phyloP scores from a whole-genome alignment of 2,888 invertebrate genomes.

The Xylophagus ater region DNA sequence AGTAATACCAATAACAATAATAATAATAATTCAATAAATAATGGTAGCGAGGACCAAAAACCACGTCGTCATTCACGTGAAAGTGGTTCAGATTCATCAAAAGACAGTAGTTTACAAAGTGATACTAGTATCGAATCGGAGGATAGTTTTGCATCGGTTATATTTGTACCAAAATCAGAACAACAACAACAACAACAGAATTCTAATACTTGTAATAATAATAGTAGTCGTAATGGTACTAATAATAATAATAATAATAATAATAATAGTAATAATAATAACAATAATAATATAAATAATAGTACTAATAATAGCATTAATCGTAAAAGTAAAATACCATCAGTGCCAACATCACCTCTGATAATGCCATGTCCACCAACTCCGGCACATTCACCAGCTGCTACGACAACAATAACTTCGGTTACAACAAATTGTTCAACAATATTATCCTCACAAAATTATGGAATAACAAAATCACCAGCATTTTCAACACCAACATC shows the following conservation, averaged over 20 bases:
- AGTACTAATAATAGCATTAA: slow-evolving; percentile 15
- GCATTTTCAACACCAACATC: slow-evolving; percentile 5
- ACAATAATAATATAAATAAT: slow-evolving; percentile 15
- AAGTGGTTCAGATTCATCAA: slow-evolving; percentile 80
- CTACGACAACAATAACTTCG: slow-evolving; percentile 30
- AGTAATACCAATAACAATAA: slow-evolving; percentile 19
- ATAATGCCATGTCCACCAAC: slow-evolving; percentile 39
- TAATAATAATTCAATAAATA: slow-evolving; percentile 28
- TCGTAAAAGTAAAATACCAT: slow-evolving; percentile 42
- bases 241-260: slow-evolving; percentile 1
- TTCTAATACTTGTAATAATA: slow-evolving; percentile 13
- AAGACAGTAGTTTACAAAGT: slow-evolving; percentile 82
- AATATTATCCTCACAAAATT: slow-evolving; percentile 21
- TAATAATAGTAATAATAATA: slow-evolving; percentile 13
- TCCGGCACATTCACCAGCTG: slow-evolving; percentile 38
- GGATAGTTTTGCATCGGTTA: slow-evolving; percentile 87
- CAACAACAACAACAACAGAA: slow-evolving; percentile 20
- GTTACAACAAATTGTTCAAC: slow-evolving; percentile 15
- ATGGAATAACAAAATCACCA: slow-evolving; percentile 1
- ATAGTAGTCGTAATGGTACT: slow-evolving; percentile 11
- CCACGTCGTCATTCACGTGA: slow-evolving; percentile 69
- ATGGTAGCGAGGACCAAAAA: slow-evolving; percentile 40
- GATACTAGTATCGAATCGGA: slow-evolving; percentile 91
- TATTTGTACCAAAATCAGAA: slow-evolving; percentile 78
- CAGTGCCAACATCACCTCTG: slow-evolving; percentile 64